phyloP scores from a whole-genome alignment of 2,888 invertebrate species.

The Ypsolopha scabrella region DNA sequence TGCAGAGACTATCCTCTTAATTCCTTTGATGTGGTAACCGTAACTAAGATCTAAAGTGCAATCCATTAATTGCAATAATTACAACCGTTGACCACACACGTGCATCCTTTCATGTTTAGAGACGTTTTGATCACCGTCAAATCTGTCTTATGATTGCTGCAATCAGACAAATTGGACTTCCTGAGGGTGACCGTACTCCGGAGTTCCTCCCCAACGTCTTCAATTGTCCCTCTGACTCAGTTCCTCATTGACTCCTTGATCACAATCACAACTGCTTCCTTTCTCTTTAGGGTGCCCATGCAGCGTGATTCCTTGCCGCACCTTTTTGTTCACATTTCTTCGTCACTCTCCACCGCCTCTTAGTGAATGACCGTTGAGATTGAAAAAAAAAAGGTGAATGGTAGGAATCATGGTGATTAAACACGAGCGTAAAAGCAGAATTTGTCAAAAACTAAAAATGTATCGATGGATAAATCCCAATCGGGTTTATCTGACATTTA shows the following conservation, averaged over 20 bases:
- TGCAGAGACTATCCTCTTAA: no score
- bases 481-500: slow-evolving; percentile 33
- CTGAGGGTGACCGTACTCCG: slow-evolving; percentile 47
- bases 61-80: slow-evolving; percentile 16
- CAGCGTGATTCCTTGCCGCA: slow-evolving; percentile 60
- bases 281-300: slow-evolving; percentile 46
- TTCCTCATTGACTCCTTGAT: slow-evolving; percentile 28
- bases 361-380: slow-evolving; percentile 64
- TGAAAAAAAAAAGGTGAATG: slow-evolving; percentile 49
- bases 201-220: slow-evolving; percentile 40
- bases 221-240: slow-evolving; percentile 25
- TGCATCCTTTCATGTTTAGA: slow-evolving; percentile 5
- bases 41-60: slow-evolving; percentile 8
- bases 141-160: slow-evolving; percentile 16
- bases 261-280: slow-evolving; percentile 34
- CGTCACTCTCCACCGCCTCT: slow-evolving; percentile 48
- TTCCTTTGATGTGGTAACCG: slow-evolving; percentile 11
- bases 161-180: slow-evolving; percentile 38
- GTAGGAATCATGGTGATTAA: slow-evolving; percentile 62
- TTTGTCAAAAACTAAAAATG: no score
- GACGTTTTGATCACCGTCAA: slow-evolving; percentile 9
- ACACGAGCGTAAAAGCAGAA: slow-evolving; percentile 20
- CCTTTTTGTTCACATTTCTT: slow-evolving; percentile 61
- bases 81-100: slow-evolving; percentile 9
- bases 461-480: not conserved